Base-by-base conservation (phyloP, 2,797 vertebrate genomes). In the Ptychadena robeensis region DNA sequence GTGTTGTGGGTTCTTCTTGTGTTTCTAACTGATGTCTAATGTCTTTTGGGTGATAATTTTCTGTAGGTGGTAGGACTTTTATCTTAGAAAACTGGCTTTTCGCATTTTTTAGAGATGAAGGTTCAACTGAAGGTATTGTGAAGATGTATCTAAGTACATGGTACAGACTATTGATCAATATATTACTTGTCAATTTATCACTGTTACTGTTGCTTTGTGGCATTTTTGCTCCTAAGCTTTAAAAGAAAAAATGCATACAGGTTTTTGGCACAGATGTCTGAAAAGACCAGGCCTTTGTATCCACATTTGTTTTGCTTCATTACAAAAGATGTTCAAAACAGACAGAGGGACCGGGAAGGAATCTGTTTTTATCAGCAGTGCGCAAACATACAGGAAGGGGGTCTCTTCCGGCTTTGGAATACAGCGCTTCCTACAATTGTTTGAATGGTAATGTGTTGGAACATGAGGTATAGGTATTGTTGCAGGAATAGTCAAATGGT, bases 371-470 rank as follows among this genome's bases (percentile, higher is more conserved):
- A 91, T 92, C 90, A 89, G 85, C 73, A 66, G 85, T 35, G 86
- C 82, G 82, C 89, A 93, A 91, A 87, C 89, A 65, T 87, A 82
- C 89, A 88, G 91, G 89, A 92, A 93, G 89, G 79, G 83, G 87
- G 79, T 75, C 80, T 88, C 74, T 91, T 92, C 87, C 87, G 87
- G 86, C 72, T 76, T 76, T 88, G 86, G 87, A 88, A 87, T 86
- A 85, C 87, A 83, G 85, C 79, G 72, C 88, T 94, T 93, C 91
- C 91, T 91, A 83, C 80, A 70, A 91, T 93, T 93, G 90, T 91
- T 89, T 89, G 85, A 70, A 32, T 84, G 88, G 64, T 83, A 86
- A 89, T 89, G 88, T 88, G 86, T 40, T 66, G 25, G 65, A 70
- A 30, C 72, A n/a, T 31, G 75, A 63, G 72, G 71, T 63, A 64